Evolutionary conservation across 2,888 invertebrate species (phyloP).

Genomic region (Stictocephala bisonia): DNA sequence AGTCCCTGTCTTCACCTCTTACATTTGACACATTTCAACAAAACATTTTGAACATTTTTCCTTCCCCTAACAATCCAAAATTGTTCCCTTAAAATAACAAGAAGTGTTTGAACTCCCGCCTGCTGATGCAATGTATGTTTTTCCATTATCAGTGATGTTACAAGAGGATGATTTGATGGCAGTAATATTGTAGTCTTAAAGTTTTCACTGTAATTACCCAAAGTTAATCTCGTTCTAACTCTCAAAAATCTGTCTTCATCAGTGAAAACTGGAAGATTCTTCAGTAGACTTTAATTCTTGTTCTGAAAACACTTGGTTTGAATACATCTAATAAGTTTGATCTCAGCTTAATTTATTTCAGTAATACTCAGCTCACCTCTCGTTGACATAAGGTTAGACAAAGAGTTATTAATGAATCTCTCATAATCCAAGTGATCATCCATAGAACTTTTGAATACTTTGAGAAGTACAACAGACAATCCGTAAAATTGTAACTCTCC

Average conservation of each 20-base stretch:
- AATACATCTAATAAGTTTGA: neutral
- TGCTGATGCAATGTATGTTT: neutral
- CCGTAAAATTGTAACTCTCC: neutral
- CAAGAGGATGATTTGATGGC: neutral
- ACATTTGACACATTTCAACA: conserved; percentile 47
- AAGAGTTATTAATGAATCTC: too few species aligned
- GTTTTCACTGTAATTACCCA: neutral
- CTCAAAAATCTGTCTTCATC: neutral
- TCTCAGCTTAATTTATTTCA: too few species aligned
- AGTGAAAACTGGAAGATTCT: neutral
- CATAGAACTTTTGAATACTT: neutral
- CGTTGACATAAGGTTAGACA: too few species aligned
- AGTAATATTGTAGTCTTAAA: neutral
- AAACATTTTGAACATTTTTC: neutral
- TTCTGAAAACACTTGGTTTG: neutral
- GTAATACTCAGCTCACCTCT: too few species aligned
- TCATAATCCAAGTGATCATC: neutral
- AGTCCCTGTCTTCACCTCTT: conserved; percentile 53
- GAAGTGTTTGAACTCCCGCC: conserved; percentile 2
- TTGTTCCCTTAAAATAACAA: conserved; percentile 9
- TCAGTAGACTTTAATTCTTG: neutral
- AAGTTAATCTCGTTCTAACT: neutral
- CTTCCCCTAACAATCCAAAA: conserved; percentile 34
- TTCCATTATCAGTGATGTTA: neutral
- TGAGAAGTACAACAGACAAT: conserved; percentile 5